A percentile compares a stretch with the other conserved stretches of the same genome.
These are phyloP conservation scores for Lipotes vexillifer DNA, from an alignment of 2,113 vertebrate genomes.

Conservation along the genomic window DNA sequence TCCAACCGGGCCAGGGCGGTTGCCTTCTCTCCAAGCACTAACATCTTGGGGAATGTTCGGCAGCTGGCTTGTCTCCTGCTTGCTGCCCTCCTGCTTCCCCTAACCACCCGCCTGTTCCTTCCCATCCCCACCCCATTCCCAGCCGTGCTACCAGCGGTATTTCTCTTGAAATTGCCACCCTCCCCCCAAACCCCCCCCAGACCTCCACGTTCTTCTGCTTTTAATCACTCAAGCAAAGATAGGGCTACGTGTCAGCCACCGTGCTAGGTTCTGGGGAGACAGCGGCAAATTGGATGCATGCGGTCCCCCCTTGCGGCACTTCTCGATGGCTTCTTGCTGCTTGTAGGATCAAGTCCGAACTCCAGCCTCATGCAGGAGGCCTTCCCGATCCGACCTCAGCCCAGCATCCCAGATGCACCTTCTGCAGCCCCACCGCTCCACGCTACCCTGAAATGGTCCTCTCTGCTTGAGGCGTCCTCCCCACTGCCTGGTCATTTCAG, in stretches of 20 bases:
- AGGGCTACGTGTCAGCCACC: accelerated
- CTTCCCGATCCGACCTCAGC: accelerated
- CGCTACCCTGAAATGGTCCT: accelerated
- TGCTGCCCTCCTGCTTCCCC: background rate
- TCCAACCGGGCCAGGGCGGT: background rate
- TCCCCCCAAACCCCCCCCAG: background rate
- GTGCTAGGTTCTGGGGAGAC: background rate
- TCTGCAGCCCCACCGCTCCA: accelerated
- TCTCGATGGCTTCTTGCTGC: no score
- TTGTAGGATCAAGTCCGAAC: background rate
- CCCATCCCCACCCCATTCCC: background rate
- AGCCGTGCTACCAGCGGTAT: accelerated
- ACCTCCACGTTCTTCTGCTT: background rate
- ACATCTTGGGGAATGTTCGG: background rate
- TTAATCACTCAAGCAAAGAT: background rate
- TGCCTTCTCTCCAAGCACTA: background rate
- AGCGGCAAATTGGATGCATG: accelerated
- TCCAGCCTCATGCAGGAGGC: accelerated
- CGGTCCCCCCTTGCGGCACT: accelerated
- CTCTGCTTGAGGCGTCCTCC: no score
- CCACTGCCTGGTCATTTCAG: background rate
- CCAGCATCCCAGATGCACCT: accelerated
- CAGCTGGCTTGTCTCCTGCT: background rate
- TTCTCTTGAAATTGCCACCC: background rate
- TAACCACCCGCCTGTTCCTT: background rate